Evolutionary conservation across 2,797 vertebrate genomes (phyloP).

Genomic region (Enteromius afrohamiltoni): DNA sequence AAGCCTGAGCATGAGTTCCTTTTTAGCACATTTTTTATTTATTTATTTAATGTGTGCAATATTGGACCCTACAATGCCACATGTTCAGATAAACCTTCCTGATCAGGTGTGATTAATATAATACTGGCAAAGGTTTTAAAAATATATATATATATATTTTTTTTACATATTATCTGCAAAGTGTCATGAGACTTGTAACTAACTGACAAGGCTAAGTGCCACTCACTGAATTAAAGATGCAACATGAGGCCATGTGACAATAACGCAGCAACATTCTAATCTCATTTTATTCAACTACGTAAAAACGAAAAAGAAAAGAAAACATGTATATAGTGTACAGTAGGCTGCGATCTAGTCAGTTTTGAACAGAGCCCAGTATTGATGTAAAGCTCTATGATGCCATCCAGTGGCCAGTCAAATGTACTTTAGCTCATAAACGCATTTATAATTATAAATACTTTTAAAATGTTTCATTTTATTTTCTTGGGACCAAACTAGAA

Average conservation of each 20-base stretch:
- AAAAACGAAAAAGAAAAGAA: background rate
- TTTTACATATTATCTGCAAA: background rate
- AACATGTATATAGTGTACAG: too few species aligned
- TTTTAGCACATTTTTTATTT: too few species aligned
- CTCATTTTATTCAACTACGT: background rate
- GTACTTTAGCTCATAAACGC: constrained; percentile 10
- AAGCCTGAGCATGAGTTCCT: too few species aligned
- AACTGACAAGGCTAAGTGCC: background rate
- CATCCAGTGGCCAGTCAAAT: constrained; percentile 19
- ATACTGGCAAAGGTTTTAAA: too few species aligned
- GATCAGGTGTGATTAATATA: background rate
- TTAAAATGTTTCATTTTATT: background rate
- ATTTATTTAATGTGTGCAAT: background rate
- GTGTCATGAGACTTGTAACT: background rate
- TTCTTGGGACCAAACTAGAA: background rate
- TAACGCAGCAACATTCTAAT: background rate
- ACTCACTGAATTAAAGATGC: background rate
- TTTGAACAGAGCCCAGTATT: background rate
- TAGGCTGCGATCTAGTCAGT: background rate
- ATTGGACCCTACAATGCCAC: background rate
- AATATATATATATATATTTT: too few species aligned
- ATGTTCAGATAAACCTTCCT: background rate
- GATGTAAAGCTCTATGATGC: background rate
- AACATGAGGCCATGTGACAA: background rate
- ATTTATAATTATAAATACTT: background rate